A percentile compares a stretch with the other conserved stretches of the same genome.
These are phyloP conservation scores for Parascotia fuliginaria DNA, from an alignment of 2,888 invertebrate genomes.

Conservation along the genomic window DNA sequence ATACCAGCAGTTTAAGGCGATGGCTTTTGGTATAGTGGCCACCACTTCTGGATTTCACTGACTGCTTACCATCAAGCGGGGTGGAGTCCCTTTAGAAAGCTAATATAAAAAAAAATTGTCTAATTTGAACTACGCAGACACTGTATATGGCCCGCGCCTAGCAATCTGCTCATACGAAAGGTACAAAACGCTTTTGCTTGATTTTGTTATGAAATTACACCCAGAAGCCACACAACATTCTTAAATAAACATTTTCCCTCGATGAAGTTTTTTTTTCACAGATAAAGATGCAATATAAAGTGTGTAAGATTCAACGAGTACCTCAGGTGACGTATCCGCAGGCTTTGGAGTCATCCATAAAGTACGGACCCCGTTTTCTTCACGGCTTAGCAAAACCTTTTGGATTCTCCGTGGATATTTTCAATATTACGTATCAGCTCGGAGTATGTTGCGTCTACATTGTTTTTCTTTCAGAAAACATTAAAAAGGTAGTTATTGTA, in stretches of 20 bases:
- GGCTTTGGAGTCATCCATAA: conserved; percentile 92
- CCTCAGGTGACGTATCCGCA: conserved; percentile 94
- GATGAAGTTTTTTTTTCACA: neutral
- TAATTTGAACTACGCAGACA: too few relatives aligned
- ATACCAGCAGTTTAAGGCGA: too few relatives aligned
- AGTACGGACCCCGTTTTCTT: conserved; percentile 89
- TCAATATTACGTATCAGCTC: conserved; percentile 93
- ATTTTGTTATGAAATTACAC: too few relatives aligned
- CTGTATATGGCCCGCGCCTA: too few relatives aligned
- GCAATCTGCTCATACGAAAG: too few relatives aligned
- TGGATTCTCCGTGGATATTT: conserved; percentile 87
- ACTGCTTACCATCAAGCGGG: too few relatives aligned
- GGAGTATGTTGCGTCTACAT: conserved; percentile 98
- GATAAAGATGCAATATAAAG: neutral
- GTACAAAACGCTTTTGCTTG: too few relatives aligned
- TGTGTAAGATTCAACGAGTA: conserved; percentile 66
- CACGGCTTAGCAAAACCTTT: conserved; percentile 87
- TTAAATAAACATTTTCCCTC: neutral
- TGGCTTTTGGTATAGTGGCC: too few relatives aligned
- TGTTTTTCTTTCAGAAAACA: conserved; percentile 95
- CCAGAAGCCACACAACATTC: too few relatives aligned
- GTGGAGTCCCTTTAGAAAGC: too few relatives aligned
- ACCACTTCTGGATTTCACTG: too few relatives aligned
- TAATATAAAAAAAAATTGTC: too few relatives aligned
- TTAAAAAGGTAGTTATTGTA: conserved; percentile 86